Base-by-base conservation (phyloP, 2,113 vertebrate genomes). In the Rhinopomastus cyanomelas region DNA sequence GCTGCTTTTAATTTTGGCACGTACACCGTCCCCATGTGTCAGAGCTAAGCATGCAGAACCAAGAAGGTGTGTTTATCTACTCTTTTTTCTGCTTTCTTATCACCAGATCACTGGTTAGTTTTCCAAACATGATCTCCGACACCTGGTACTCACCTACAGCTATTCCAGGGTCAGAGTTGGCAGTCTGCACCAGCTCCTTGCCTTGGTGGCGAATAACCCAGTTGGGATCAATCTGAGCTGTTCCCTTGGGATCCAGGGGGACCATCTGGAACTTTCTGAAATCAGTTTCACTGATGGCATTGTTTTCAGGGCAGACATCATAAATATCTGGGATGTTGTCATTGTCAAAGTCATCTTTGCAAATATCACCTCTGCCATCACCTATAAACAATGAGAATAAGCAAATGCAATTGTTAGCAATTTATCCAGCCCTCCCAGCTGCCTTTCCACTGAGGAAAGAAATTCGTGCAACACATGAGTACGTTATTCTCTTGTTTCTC, bases 221-320 rank as follows among this genome's bases (percentile, higher is more conserved):
- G 94, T 99, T 99, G 62, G 99, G 99, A 95, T 99, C 99, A 44
- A 99, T 99, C 87, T 99, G 99, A 42, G 99, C 98, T 85, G 98
- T 99, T 85, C 99, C 99, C 97, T 99, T 99, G 61, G 99, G 99
- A 94, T 99, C 99, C 96, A 99, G 83, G 65, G 98, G 99, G 71
- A 99, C 99, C 99, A 99, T 99, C 95, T 99, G 99, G 97, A 99
- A 99, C 96, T 99, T 99, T 72, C 99, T 97, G 95, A 99, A 99
- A 96, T 99, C 99, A 1, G 99, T 99, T 93, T 97, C 97, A 39
- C 98, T 99, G 92, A 99, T 99, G 77, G 98, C 99, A 22, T 93
- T 98, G 95, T 99, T 99, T 94, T 99, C 99, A 4, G 99, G 99
- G 49, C 99, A 99, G 42, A 98, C 98, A 22, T 99, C 99, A 16